Base-by-base conservation (phyloP, 2,113 vertebrate species). In the Rhynchopsitta pachyrhyncha region DNA sequence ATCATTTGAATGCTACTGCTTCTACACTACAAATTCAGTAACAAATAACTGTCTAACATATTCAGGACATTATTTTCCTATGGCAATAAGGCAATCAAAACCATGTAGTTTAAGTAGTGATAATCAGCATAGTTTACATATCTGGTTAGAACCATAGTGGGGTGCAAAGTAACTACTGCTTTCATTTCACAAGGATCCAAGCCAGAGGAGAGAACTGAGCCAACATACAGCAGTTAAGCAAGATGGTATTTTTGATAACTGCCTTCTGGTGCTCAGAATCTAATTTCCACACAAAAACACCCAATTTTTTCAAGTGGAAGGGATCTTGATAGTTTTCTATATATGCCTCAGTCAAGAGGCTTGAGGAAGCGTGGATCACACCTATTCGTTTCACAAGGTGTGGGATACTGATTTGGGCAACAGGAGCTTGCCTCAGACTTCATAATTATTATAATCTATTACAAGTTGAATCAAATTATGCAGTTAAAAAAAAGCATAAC, bases 181-280 rank as follows among this genome's bases (percentile, higher is more conserved):
- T 63, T 52, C 42, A 52, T 71, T 91, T 91, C 57, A n/a, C 2
- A 6, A 52, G 33, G 73, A 94, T 83, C 42, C 52, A 90, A 88
- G 73, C 29, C 2, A 6, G 46, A 24, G 57, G 69, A 81, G 69
- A 91, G 70, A 95, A 82, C 19, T 14, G 37, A 49, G 92, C 92
- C 92, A 95, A 70, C 35, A 79, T 86, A 85, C 17, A 87, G 41
- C 83, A 97, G 74, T 78, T 23, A 1, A 92, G 81, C 62, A 96
- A 93, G 67, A 84, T 82, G 77, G 29, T 84, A 92, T 91, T 96
- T 96, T 87, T 94, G 88, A 84, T 76, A 89, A 82, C 77, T 89
- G 93, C 92, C 95, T 96, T 95, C 95, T 96, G 93, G 73, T 69
- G 57, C 67, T 89, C 70, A 73, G 29, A 93, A 95, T 79, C 70